A percentile compares a stretch with the other conserved stretches of the same genome.
phyloP scores from a whole-genome alignment of 2,888 invertebrate genomes.

The Drosophila paramelanica region DNA sequence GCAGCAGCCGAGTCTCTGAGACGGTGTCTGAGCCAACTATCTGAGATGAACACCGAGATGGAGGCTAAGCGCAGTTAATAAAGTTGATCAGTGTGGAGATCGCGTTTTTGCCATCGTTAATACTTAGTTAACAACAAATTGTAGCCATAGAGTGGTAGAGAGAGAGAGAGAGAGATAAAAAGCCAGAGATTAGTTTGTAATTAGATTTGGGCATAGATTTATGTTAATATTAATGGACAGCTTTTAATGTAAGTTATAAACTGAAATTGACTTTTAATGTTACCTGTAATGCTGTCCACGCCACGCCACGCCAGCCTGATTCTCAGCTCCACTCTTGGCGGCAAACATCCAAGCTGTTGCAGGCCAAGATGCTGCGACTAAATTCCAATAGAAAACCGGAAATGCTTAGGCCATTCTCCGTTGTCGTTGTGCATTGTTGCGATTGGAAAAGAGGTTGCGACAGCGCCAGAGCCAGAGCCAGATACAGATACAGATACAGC shows the following conservation, averaged over 20 bases:
- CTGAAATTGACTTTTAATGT: slow-evolving; percentile 60
- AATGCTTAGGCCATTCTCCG: slow-evolving; percentile 66
- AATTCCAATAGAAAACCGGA: slow-evolving; percentile 81
- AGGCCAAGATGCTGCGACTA: slow-evolving; percentile 45
- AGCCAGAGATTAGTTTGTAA: slow-evolving; percentile 62
- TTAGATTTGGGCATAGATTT: slow-evolving; percentile 68
- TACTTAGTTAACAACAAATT: slow-evolving; percentile 20
- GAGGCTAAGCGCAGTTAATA: slow-evolving; percentile 43
- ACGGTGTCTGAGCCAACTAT: slow-evolving; percentile 26
- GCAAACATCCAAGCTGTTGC: slow-evolving; percentile 54
- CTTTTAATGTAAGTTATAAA: slow-evolving; percentile 64
- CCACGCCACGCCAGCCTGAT: slow-evolving; percentile 12
- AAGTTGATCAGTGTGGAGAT: slow-evolving; percentile 43
- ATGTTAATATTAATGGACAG: slow-evolving; percentile 72
- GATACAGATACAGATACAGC: slow-evolving; percentile 37
- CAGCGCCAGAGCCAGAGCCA: slow-evolving; percentile 18
- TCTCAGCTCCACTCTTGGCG: slow-evolving; percentile 31
- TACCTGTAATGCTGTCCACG: slow-evolving; percentile 29
- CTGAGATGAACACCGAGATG: slow-evolving; percentile 22
- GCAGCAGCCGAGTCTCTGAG: slow-evolving; percentile 46
- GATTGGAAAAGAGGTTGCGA: slow-evolving; percentile 49
- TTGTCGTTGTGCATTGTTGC: slow-evolving; percentile 57
- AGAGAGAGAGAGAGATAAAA: slow-evolving; percentile 38
- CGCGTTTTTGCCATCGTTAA: slow-evolving; percentile 48
- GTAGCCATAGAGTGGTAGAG: neutral